Percentiles rank a stretch among this genome's conserved stretches.
Evolutionary conservation across 2,113 vertebrate genomes (phyloP).

Genomic region (Mixornis gularis): DNA sequence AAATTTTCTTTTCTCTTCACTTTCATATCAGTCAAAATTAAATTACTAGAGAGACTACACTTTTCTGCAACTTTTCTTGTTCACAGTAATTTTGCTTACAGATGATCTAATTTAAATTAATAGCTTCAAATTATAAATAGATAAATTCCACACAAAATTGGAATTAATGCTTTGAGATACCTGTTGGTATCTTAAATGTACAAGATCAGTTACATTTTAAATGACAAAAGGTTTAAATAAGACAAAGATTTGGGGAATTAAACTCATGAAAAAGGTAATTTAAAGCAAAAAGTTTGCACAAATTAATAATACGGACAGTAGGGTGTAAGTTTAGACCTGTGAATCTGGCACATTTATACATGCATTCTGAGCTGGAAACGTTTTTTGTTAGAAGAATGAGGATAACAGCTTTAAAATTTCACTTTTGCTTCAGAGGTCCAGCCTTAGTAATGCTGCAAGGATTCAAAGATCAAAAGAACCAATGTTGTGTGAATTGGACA

Average conservation of each 20-base stretch:
- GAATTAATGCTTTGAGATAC: background rate
- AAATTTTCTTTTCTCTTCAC: background rate
- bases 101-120: background rate
- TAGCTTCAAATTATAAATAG: conserved; percentile 1
- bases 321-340: background rate
- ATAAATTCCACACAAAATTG: background rate
- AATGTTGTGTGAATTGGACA: background rate
- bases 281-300: background rate
- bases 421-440: background rate
- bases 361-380: background rate
- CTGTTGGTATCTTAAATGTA: background rate
- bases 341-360: background rate
- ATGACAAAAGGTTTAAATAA: background rate
- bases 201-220: background rate
- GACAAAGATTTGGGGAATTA: background rate
- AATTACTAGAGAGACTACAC: background rate
- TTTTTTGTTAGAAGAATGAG: background rate
- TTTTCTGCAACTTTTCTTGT: background rate
- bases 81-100: background rate
- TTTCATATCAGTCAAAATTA: background rate
- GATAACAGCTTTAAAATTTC: background rate
- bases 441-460: background rate
- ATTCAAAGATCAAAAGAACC: background rate
- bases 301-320: background rate
- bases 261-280: background rate